phyloP scores from a whole-genome alignment of 2,888 invertebrate species.

The Elysia crispata region DNA sequence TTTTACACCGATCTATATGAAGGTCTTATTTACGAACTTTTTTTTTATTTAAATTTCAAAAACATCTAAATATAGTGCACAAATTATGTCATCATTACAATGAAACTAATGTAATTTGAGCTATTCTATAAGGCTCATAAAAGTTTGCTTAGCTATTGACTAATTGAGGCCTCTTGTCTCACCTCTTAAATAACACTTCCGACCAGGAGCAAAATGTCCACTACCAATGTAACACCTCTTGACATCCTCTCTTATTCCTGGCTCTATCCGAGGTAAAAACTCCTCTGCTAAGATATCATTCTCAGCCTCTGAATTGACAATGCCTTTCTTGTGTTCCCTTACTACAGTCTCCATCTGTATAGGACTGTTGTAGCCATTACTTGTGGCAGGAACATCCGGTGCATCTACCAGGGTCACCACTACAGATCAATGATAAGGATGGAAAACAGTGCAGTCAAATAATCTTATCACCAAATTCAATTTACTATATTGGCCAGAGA shows the following conservation, averaged over 20 bases:
- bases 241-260: conserved; percentile 51
- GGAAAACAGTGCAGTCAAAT: too few relatives aligned
- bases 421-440: not conserved
- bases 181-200: conserved; percentile 52
- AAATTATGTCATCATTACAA: not conserved
- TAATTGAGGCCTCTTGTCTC: not conserved
- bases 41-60: too few relatives aligned
- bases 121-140: too few relatives aligned
- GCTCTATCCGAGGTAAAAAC: conserved; percentile 56
- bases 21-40: too few relatives aligned
- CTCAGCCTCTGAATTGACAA: conserved; percentile 42
- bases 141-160: too few relatives aligned
- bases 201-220: conserved; percentile 49
- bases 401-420: not conserved
- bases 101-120: not conserved
- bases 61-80: not conserved
- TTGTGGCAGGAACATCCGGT: conserved; percentile 1
- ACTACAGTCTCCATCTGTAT: conserved; percentile 41
- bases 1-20: too few relatives aligned
- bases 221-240: conserved; percentile 39
- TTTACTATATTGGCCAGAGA: too few relatives aligned
- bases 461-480: too few relatives aligned
- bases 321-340: conserved; percentile 41
- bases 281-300: conserved; percentile 46
- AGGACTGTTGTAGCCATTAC: conserved; percentile 5